phyloP scores from a whole-genome alignment of 2,797 vertebrate species.

The Cuculus canorus region DNA sequence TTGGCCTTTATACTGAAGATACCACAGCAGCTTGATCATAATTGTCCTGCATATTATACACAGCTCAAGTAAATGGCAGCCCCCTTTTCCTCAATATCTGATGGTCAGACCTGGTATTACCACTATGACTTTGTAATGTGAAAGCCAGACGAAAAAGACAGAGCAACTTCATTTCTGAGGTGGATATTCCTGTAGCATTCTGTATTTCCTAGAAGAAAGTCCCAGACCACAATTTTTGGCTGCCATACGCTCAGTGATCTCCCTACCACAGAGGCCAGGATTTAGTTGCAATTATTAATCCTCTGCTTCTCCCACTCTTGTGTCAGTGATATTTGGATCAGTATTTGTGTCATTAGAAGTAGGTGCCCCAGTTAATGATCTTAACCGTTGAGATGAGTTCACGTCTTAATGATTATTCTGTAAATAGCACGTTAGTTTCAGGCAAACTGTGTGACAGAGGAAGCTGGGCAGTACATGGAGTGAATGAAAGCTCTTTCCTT shows the following conservation, averaged over 20 bases:
- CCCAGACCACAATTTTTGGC: not conserved
- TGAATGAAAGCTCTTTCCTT: not conserved
- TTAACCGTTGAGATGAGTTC: not conserved
- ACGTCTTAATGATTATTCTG: not conserved
- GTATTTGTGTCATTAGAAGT: not conserved
- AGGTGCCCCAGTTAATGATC: not conserved
- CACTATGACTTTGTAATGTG: not conserved
- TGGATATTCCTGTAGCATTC: not conserved
- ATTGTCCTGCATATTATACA: not conserved
- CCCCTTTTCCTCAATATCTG: not conserved
- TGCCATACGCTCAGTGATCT: not conserved
- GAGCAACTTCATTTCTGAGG: not conserved
- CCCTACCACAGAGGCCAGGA: not conserved
- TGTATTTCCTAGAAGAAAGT: not conserved
- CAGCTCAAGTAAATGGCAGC: not conserved
- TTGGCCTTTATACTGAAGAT: not conserved
- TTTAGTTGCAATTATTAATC: not conserved
- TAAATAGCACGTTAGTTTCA: not conserved
- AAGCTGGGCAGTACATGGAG: not conserved
- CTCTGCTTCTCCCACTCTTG: not conserved
- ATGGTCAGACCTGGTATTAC: not conserved
- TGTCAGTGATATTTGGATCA: not conserved
- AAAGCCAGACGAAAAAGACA: not conserved
- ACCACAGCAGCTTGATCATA: not conserved
- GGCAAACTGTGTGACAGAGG: not conserved